phyloP scores from a whole-genome alignment of 2,113 vertebrate genomes.

The Rhinoderma darwinii region DNA sequence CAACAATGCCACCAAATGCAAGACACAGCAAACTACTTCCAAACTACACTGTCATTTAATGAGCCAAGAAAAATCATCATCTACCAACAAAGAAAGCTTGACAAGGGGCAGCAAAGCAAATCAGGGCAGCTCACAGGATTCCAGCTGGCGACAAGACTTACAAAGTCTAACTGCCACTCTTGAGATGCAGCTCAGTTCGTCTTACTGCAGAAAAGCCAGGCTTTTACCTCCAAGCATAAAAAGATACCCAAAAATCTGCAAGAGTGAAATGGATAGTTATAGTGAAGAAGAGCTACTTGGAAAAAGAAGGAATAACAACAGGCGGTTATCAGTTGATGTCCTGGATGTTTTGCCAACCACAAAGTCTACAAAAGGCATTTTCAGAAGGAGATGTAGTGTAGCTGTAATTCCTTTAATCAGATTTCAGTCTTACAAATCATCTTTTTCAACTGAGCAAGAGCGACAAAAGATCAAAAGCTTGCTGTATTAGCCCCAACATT shows the following conservation, averaged over 20 bases:
- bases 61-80: neutral
- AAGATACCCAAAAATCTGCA: neutral
- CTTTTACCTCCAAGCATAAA: slow-evolving; percentile 4
- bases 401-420: slow-evolving; percentile 47
- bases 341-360: slow-evolving; percentile 38
- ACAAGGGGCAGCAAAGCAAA: neutral
- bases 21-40: neutral
- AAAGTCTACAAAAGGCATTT: slow-evolving; percentile 14
- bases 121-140: neutral
- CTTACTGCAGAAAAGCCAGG: slow-evolving; percentile 51
- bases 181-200: slow-evolving; percentile 59
- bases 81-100: neutral
- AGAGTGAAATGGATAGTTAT: neutral
- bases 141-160: slow-evolving; percentile 51
- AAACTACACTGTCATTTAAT: neutral
- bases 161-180: slow-evolving; percentile 41
- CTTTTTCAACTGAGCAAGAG: neutral
- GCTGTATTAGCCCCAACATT: neutral
- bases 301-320: slow-evolving; percentile 34
- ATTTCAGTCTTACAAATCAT: slow-evolving; percentile 17
- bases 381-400: slow-evolving; percentile 48
- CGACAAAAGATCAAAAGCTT: neutral
- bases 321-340: slow-evolving; percentile 58
- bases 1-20: neutral
- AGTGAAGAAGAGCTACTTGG: neutral